Evolutionary conservation across 2,113 vertebrate genomes (phyloP), one percentile per base, ranked within the genome.

Genomic region (Copsychus sechellarum): DNA sequence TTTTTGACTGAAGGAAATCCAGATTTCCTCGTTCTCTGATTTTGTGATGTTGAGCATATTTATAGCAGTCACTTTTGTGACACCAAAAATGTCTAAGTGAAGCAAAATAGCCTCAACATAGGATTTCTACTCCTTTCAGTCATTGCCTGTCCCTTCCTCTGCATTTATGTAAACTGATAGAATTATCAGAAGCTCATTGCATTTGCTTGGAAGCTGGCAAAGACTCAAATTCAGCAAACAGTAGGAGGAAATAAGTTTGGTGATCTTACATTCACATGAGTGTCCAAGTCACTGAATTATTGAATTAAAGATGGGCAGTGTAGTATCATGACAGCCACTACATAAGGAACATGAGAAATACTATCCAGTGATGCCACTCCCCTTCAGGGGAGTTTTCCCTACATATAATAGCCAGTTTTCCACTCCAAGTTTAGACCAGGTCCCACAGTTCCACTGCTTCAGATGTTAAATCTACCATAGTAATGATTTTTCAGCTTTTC

Each of bases 1-100:
- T 67, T 94, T 88, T 56, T 71, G 65, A 61, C 22, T 73, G 31
- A 95, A 87, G 33, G 6, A 90, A 94, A 62, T n/a, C 6, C 74
- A 76, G 26, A 71, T 67, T 93, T 90, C 23, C 21, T 26, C 1
- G 0, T 74, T 45, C 56, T 71, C 38, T 64, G 43, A 28, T 60
- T 74, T 81, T 94, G 22, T 81, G 43, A 74, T 9, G 31, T 24
- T 24, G 29, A 79, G 10, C 22, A 33, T 36, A 34, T 31, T 74
- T 66, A 25, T 14, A 62, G 12, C 16, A 38, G 54, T 86, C 51
- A 11, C 47, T 67, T 79, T 58, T 5, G 1, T 40, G 61, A 87
- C 48, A 87, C 7, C 60, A 40, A 22, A 48, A 72, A 47, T 5
- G 8, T 67, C 60, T 67, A 81, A 84, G 38, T 50, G 51, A 74